Base-by-base conservation (phyloP, 2,113 vertebrate species). In the Fulmarus glacialis region DNA sequence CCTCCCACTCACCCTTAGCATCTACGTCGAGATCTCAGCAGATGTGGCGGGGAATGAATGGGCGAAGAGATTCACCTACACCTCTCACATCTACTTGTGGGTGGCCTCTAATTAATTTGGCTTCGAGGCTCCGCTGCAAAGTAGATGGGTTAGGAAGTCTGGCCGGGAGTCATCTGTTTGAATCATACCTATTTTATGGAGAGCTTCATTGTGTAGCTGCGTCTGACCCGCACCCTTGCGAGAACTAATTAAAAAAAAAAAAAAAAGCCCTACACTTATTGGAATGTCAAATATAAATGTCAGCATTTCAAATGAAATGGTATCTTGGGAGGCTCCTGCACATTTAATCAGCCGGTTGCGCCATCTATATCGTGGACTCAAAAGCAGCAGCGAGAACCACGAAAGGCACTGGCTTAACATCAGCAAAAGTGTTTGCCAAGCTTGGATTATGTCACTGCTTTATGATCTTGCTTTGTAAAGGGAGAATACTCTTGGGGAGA, bases 391-490 rank as follows among this genome's bases (percentile, higher is more conserved):
- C 21, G 85, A 96, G 90, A 89, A 73, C 95, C 92, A 78, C 30
- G 48, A 92, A 90, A 97, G 94, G 96, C 92, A 73, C 95, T 93
- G 87, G 97, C 93, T 91, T 86, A 64, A 82, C 94, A 93, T 97
- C 96, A 98, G 97, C 87, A 63, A 14, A 82, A 95, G 92, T 71
- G 80, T 97, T 90, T 96, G 97, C 98, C 95, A 96, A 97, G 90
- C 86, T 79, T 34, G 85, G 96, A 97, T 98, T 94, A 97, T 96
- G 73, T 98, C 97, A 96, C 90, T 47, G 89, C 97, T 97, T 98
- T 95, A 97, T 94, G 94, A 89, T 97, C 94, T 91, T 86, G 88
- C 96, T 97, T 90, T 91, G 90, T 83, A 97, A 97, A 97, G 75
- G 93, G 94, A 97, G 97, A 98, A 95, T 48, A 42, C 90, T 97